Evolutionary conservation across 2,113 vertebrate species (phyloP), one percentile per base, ranked within the genome.

Genomic region (Empidonax alnorum): DNA sequence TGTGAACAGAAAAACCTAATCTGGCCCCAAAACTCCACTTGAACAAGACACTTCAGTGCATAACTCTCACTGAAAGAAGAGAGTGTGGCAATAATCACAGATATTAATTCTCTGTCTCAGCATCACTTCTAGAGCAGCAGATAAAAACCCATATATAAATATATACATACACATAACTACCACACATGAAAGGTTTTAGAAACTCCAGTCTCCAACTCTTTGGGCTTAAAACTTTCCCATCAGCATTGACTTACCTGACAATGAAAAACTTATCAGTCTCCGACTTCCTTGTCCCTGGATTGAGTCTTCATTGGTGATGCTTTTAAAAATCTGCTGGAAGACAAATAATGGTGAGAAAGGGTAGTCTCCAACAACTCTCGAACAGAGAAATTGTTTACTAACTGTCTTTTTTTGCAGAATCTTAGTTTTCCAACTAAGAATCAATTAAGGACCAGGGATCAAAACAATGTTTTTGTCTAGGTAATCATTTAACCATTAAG

Each of bases 251-350:
- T 84, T 97, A 99, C 99, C 99, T 97, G 99, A 99, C 87, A 99
- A 95, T 22, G 98, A 99, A 96, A 99, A 99, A 96, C 99, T 99
- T 97, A 99, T 99, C 89, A 99, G 97, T 37, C 99, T 98, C 80
- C 99, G 98, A 95, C 97, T 99, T 94, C 99, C 98, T 94, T 98
- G 98, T 62, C 98, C 98, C 81, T 98, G 98, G 80, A 97, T 97
- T 53, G 98, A 98, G 74, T 99, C 99, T 80, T 99, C 98, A 93
- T 97, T 98, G 71, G 98, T 98, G 96, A 99, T 98, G 39, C 98
- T 99, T 98, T 99, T 99, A 96, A 99, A 98, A 71, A 99, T 97
- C 99, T 99, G 97, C 37, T 93, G 78, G 71, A 87, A 98, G 69
- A 97, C 83, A 94, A 71, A 95, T 28, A 93, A 87, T 14, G 50